Evolutionary conservation across 1,140 invertebrate genomes (phyloP), one percentile per base, ranked within the genome.

Genomic region (Camponotus pennsylvanicus): DNA sequence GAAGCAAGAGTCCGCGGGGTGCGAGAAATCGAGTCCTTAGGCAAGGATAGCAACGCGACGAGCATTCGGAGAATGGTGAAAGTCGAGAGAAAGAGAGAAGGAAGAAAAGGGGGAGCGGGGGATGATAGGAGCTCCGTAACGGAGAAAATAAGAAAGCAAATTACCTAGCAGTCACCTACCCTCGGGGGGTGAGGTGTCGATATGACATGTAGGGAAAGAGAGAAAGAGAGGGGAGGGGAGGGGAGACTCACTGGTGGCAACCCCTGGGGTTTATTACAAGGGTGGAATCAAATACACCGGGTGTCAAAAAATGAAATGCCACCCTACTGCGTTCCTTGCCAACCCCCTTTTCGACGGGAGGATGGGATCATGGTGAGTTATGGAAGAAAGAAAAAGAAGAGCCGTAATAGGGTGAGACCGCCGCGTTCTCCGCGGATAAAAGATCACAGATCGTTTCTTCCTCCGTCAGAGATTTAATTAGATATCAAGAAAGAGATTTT

Each of bases 261-360:
- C 93, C 93, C 93, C 92, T 92, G 93, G 94, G 94, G 94, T 95
- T 95, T 95, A 95, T 95, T 95, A 95, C 95, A 95, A 94, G 94
- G 94, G 94, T 94, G 93, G 94, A 95, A 95, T 95, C 95, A 95
- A 95, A 95, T 95, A 95, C 94, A 95, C 94, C 94, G 95, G 95
- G 95, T 95, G 95, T 95, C 95, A 95, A 95, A 95, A 95, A 95
- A 95, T 95, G 94, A 95, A 95, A 95, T 92, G 91, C 89, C 92
- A 90, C 91, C 92, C 93, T 92, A 92, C 76, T 77, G 87, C 88
- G 86, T 88, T 86, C 86, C 59, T 88, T 88, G 55, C 73, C 57
- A 34, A 67, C 86, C 71, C 86, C 69, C 63, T 6, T 86, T 87
- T 69, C 61, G 37, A 76, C 15, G 77, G 70, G 27, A 90, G 90